Conservation (phyloP, 2,888 invertebrate species). For the Ecliptopera silaceata region DNA sequence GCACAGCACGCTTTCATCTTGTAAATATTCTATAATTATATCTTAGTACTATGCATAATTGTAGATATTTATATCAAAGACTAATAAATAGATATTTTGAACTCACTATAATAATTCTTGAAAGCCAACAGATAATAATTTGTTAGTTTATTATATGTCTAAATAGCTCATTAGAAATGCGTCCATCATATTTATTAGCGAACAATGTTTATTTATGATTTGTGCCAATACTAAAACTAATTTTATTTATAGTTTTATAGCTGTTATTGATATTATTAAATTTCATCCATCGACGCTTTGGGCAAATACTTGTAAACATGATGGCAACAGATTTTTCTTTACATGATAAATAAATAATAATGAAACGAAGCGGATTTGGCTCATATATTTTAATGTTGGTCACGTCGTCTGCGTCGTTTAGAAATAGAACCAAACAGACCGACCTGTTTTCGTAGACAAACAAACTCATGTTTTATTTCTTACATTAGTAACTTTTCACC, state of each 20-base stretch:
- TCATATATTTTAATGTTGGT: slow-evolving; percentile 41
- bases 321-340: slow-evolving; percentile 37
- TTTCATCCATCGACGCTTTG: slow-evolving; percentile 34
- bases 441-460: slow-evolving; percentile 41
- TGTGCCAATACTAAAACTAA: slow-evolving; percentile 51
- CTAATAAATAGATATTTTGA: too few species aligned
- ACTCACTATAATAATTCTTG: slow-evolving; percentile 2
- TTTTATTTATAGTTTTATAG: slow-evolving; percentile 46
- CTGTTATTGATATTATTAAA: slow-evolving; percentile 55
- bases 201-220: slow-evolving; percentile 57
- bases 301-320: slow-evolving; percentile 31
- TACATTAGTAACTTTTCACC: neutral
- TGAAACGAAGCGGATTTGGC: slow-evolving; percentile 47
- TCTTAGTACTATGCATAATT: too few species aligned
- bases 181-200: slow-evolving; percentile 43
- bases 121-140: slow-evolving; percentile 4
- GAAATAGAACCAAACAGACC: slow-evolving; percentile 37
- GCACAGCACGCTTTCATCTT: slow-evolving; percentile 24
- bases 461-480: slow-evolving; percentile 1
- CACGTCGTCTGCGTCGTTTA: slow-evolving; percentile 40
- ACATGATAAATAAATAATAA: slow-evolving; percentile 54
- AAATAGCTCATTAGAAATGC: slow-evolving; percentile 46
- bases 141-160: slow-evolving; percentile 30
- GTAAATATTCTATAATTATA: slow-evolving; percentile 30
- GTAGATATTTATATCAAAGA: too few species aligned